These are phyloP conservation scores for Aphaenogaster rudis DNA, from an alignment of 1,140 invertebrate genomes.

Conservation along the genomic window DNA sequence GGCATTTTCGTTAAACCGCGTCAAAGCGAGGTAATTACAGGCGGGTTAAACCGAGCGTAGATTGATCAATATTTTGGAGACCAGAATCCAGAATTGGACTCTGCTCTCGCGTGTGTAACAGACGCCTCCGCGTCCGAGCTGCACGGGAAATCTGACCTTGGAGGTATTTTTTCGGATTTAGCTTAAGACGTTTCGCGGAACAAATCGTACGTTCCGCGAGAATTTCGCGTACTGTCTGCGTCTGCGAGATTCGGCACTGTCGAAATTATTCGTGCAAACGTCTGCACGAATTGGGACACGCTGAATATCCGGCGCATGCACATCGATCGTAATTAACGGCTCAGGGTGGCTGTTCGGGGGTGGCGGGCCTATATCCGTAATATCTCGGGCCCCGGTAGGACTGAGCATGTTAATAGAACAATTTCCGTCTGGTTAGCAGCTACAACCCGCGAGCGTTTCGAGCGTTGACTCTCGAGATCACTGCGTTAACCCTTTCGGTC, in stretches of 20 bases:
- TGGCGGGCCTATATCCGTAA: conserved; percentile 31
- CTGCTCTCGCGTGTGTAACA: not conserved
- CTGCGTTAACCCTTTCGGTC: conserved; percentile 30
- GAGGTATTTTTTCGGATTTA: conserved; percentile 12
- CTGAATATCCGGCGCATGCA: conserved; percentile 30
- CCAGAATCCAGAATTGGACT: not conserved
- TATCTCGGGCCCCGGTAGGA: conserved; percentile 30
- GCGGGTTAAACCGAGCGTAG: not conserved
- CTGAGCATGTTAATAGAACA: conserved; percentile 30
- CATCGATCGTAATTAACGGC: conserved; percentile 31
- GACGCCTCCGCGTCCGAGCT: not conserved
- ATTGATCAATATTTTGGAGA: conserved; percentile 36
- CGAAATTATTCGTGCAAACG: not conserved
- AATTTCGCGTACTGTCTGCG: not conserved
- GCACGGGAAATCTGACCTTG: not conserved
- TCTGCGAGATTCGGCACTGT: not conserved
- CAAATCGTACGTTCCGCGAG: not conserved
- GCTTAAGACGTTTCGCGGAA: not conserved
- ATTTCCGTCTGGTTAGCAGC: conserved; percentile 43
- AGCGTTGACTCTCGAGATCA: conserved; percentile 14
- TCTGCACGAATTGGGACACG: conserved; percentile 1
- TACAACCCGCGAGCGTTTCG: conserved; percentile 8
- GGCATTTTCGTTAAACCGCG: conserved; percentile 4
- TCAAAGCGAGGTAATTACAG: conserved; percentile 42
- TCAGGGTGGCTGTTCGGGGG: not conserved